A percentile compares a stretch with the other conserved stretches of the same genome.
phyloP scores from a whole-genome alignment of 2,888 invertebrate species.

The Diaphora mendica region DNA sequence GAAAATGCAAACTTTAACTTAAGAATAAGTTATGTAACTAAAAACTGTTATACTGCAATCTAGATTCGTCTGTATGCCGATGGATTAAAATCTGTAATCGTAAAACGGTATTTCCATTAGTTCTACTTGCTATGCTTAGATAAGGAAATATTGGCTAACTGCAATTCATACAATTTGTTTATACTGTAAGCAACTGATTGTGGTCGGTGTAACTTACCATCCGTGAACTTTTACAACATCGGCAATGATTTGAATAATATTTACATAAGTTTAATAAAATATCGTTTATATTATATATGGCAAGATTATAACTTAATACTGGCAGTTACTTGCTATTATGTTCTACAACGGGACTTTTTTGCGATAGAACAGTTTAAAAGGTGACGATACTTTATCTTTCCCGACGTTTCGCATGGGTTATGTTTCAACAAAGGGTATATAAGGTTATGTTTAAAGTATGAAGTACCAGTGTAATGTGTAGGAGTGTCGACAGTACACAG shows the following conservation, averaged over 20 bases:
- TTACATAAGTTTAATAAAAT: background rate
- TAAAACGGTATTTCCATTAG: background rate
- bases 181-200: conserved; percentile 13
- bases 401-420: too few species aligned
- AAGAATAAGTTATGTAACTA: background rate
- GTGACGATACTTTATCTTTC: too few species aligned
- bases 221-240: conserved; percentile 11
- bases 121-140: conserved; percentile 19
- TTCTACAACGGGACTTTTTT: too few species aligned
- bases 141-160: conserved; percentile 34
- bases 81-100: background rate
- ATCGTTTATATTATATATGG: background rate
- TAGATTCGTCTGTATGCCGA: background rate
- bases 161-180: conserved; percentile 18
- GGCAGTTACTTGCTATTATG: background rate
- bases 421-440: too few species aligned
- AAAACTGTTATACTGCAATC: background rate
- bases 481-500: too few species aligned
- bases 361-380: too few species aligned
- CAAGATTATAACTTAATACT: background rate
- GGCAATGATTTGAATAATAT: background rate
- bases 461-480: too few species aligned
- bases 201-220: conserved; percentile 7
- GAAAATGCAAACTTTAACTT: background rate
- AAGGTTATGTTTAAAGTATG: too few species aligned